Conservation (phyloP, 2,797 vertebrate species). For the Danio kyathit region DNA sequence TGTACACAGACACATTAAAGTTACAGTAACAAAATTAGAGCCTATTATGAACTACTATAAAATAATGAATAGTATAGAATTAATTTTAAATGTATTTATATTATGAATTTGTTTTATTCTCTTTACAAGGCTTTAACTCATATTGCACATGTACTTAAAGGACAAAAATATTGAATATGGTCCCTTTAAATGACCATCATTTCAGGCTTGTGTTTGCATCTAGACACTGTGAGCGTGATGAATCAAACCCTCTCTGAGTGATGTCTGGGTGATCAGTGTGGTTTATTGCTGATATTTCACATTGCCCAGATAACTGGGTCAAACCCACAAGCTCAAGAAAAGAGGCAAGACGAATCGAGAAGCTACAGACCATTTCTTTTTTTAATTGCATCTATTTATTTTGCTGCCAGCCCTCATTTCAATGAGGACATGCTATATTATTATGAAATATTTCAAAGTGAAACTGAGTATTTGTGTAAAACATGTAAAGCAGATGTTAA, state of each 20-base stretch:
- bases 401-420: conserved; percentile 13
- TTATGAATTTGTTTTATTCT: not conserved
- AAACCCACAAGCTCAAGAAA: not conserved
- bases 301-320: conserved; percentile 31
- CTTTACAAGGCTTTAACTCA: not conserved
- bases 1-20: not conserved
- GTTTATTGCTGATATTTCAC: conserved; percentile 39
- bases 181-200: conserved; percentile 21
- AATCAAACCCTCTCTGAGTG: conserved; percentile 6
- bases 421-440: not conserved
- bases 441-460: not conserved
- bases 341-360: not conserved
- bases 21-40: not conserved
- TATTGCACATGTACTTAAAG: not conserved
- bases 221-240: conserved; percentile 4
- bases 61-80: not conserved
- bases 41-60: not conserved
- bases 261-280: conserved; percentile 8
- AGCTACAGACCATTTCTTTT: conserved; percentile 2
- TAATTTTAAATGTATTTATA: not conserved
- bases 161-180: not conserved
- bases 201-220: not conserved
- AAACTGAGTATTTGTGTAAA: not conserved
- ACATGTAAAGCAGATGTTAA: not conserved
- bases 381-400: conserved; percentile 28